Percentiles rank a stretch among this genome's conserved stretches.
Conservation (phyloP, 1,140 invertebrate genomes). For the Drosophila novamexicana region DNA sequence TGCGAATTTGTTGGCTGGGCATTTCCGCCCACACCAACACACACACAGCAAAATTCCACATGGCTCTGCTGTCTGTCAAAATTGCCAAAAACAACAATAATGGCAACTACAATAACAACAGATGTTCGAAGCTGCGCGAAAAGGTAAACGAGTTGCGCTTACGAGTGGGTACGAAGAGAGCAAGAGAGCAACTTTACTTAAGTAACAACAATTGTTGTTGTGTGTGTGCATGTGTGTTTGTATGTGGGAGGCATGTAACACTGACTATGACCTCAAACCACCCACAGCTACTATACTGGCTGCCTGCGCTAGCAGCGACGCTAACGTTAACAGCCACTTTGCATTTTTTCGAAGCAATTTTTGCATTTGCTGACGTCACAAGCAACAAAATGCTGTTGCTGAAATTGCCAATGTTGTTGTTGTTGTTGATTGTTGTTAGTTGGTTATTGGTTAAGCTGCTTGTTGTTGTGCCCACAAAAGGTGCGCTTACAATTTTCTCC, state of each 20-base stretch:
- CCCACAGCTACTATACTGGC: slow-evolving; percentile 61
- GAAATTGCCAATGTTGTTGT: slow-evolving; percentile 30
- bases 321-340: slow-evolving; percentile 38
- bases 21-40: slow-evolving; percentile 28
- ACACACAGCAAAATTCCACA: slow-evolving; percentile 50
- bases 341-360: slow-evolving; percentile 40
- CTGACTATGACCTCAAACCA: slow-evolving; percentile 72
- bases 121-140: slow-evolving; percentile 63
- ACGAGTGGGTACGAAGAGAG: slow-evolving; percentile 37
- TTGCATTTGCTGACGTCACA: slow-evolving; percentile 53
- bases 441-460: slow-evolving; percentile 36
- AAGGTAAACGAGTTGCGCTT: slow-evolving; percentile 80
- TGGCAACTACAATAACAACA: slow-evolving; percentile 71
- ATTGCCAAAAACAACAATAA: slow-evolving; percentile 62
- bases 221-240: slow-evolving; percentile 10
- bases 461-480: slow-evolving; percentile 65
- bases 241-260: slow-evolving; percentile 55
- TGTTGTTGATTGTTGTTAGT: slow-evolving; percentile 22
- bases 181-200: slow-evolving; percentile 33
- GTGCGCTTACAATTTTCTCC: slow-evolving; percentile 67
- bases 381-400: slow-evolving; percentile 34
- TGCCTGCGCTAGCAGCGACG: slow-evolving; percentile 12
- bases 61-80: slow-evolving; percentile 57
- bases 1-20: slow-evolving; percentile 40
- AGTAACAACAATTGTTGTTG: background rate